Conservation (phyloP, 1,140 invertebrate genomes). For the Diorhabda sublineata region DNA sequence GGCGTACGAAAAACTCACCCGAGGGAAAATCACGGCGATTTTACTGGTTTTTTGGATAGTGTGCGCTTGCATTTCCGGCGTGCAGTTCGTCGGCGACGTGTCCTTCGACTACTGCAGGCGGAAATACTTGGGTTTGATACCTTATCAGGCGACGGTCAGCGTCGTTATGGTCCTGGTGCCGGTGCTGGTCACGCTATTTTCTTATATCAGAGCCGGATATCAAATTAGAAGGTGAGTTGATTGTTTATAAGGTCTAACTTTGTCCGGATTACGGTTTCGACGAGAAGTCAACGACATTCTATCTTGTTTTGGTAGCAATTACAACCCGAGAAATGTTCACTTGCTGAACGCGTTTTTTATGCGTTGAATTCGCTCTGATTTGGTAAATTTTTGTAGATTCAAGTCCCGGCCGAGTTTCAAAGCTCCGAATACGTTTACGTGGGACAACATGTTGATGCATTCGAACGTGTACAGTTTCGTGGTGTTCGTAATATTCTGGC, state of each 20-base stretch:
- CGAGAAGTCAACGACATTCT: too few relatives aligned
- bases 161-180: constrained; percentile 56
- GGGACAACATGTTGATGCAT: constrained; percentile 60
- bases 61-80: constrained; percentile 49
- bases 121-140: constrained; percentile 45
- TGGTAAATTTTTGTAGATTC: constrained; percentile 29
- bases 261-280: too few relatives aligned
- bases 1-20: constrained; percentile 50
- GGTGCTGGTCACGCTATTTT: constrained; percentile 49
- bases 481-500: constrained; percentile 62
- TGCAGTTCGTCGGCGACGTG: constrained; percentile 53
- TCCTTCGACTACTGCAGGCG: constrained; percentile 64
- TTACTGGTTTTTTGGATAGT: constrained; percentile 54
- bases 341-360: neutral
- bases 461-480: constrained; percentile 65
- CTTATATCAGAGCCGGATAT: constrained; percentile 50
- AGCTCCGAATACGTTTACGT: constrained; percentile 58
- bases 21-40: constrained; percentile 52
- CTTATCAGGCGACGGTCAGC: constrained; percentile 53
- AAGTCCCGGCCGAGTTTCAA: constrained; percentile 55
- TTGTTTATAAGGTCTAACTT: neutral
- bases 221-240: constrained; percentile 35
- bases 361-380: too few relatives aligned
- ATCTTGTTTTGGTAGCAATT: too few relatives aligned
- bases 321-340: too few relatives aligned